phyloP scores from a whole-genome alignment of 2,113 vertebrate species.

The Sprattus sprattus region DNA sequence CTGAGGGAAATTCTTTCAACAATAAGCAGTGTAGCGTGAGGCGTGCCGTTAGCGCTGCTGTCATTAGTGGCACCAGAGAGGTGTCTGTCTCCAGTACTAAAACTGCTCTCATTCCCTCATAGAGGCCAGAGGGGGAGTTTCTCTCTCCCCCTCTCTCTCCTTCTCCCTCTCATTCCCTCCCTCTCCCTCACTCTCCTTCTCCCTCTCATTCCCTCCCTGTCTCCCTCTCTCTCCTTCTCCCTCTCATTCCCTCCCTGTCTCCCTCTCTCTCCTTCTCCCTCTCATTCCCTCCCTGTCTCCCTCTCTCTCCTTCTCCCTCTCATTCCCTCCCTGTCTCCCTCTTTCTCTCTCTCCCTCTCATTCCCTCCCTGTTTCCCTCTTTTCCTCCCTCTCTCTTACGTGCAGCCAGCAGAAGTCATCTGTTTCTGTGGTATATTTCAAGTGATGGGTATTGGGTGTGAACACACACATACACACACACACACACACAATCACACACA shows the following conservation, averaged over 20 bases:
- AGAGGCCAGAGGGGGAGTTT: background rate
- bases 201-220: background rate
- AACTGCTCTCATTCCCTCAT: background rate
- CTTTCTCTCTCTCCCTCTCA: background rate
- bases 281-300: background rate
- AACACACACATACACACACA: background rate
- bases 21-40: background rate
- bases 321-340: background rate
- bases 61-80: constrained; percentile 11
- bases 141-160: background rate
- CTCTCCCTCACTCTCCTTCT: background rate
- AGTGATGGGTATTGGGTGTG: background rate
- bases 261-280: background rate
- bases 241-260: background rate
- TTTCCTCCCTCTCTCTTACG: background rate
- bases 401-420: no score
- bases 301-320: background rate
- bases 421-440: background rate
- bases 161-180: background rate
- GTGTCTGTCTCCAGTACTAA: background rate
- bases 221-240: background rate
- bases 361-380: background rate
- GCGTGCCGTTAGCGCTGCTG: background rate
- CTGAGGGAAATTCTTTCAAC: no score
- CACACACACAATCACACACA: no score